Percentiles rank a stretch among this genome's conserved stretches.
Evolutionary conservation across 53 echinoderm and acorn worm species (phyloP).

Genomic region (Holothuria leucospilota): DNA sequence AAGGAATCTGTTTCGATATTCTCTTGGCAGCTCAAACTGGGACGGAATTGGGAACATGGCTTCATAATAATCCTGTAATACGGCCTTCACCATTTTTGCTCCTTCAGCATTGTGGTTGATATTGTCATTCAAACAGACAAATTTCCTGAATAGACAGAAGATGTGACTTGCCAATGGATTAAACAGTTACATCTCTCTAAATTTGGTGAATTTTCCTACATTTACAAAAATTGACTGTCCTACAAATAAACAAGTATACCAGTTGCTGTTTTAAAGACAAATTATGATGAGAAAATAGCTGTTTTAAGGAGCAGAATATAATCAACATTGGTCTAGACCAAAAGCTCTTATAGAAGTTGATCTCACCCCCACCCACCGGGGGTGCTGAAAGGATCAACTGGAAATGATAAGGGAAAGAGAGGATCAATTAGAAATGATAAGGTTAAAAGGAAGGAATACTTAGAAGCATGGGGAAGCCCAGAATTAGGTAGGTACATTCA

Average conservation of each 20-base stretch:
- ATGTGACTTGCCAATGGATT: not conserved
- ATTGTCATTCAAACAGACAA: constrained; percentile 98
- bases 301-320: too few species aligned
- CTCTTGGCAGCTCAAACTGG: constrained; percentile 93
- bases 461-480: too few species aligned
- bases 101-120: constrained; percentile 84
- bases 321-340: too few species aligned
- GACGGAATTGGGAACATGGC: constrained; percentile 87
- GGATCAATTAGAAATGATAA: too few species aligned
- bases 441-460: too few species aligned
- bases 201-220: not conserved
- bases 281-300: too few species aligned
- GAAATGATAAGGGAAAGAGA: too few species aligned
- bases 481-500: too few species aligned
- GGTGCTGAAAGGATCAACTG: too few species aligned
- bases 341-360: too few species aligned
- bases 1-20: constrained; percentile 90
- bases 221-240: not conserved
- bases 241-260: not conserved
- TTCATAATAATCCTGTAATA: constrained; percentile 67
- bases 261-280: not conserved
- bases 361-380: too few species aligned
- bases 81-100: constrained; percentile 93
- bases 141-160: constrained; percentile 71
- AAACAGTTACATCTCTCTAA: not conserved